Base-by-base conservation (phyloP, 2,888 invertebrate genomes). In the Leucophenga montana region DNA sequence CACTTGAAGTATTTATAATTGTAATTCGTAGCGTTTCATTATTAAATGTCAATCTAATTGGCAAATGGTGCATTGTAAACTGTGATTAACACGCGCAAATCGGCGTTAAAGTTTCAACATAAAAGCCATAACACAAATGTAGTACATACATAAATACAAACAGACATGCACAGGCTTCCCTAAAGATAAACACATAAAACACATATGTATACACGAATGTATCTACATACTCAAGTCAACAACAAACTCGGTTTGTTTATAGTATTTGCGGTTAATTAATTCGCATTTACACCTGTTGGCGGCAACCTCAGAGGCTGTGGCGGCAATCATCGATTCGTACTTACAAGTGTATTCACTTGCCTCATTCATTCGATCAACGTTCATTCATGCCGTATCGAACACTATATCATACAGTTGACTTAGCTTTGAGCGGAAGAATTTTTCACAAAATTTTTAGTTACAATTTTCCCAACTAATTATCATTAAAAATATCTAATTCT, bases 251-350 rank as follows among this genome's bases (percentile, higher is more conserved):
- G 59, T 59, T 79, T 85, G 85, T 83, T 85, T 86, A 85, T 85
- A 86, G 82, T 83, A 76, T 85, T 85, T 85, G 82, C 79, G 87
- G 88, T 88, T 87, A 88, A 87, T 87, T 87, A 88, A 87, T 87
- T 87, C 83, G 80, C 85, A 83, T 85, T 87, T 85, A 86, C 86
- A 87, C 88, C 88, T 87, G 87, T 86, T 85, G 77, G 73, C 71
- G 73, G 77, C 76, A 33, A 71, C 73, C 62, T 53, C 33, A 6
- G 46, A n/a, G 22, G 8, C 46, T 44, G 22, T 44, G 56, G 14
- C 14, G 11, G 31, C n/a, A 27, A 27, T 59, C 39, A 33, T n/a
- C 39, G 57, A 53, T 56, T n/a, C 33, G 39, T 14, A 46, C 57
- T n/a, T 46, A n/a, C n/a, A n/a, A n/a, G n/a, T n/a, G n/a, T n/a